Evolutionary conservation across 1,140 invertebrate genomes (phyloP).

Genomic region (Philaenus spumarius): DNA sequence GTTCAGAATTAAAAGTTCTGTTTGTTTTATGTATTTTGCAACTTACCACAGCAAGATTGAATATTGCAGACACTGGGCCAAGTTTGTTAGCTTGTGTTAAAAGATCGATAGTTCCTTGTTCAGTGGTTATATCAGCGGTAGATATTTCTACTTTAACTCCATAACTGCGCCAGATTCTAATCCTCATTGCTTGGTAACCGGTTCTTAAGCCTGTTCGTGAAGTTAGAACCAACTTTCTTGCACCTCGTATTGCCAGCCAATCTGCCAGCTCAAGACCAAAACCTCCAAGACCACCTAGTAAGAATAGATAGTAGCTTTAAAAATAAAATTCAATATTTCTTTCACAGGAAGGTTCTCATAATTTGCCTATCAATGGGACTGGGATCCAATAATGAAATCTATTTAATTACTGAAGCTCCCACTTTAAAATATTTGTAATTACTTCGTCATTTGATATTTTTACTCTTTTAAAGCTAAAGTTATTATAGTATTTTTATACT

Average conservation of each 20-base stretch:
- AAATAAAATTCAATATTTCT: slow-evolving; percentile 3
- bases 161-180: slow-evolving; percentile 47
- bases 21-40: no score
- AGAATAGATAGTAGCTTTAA: background rate
- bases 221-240: slow-evolving; percentile 67
- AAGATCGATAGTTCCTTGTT: slow-evolving; percentile 46
- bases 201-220: slow-evolving; percentile 69
- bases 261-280: slow-evolving; percentile 87
- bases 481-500: no score
- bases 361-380: background rate
- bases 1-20: no score
- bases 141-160: slow-evolving; percentile 46
- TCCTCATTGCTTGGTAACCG: slow-evolving; percentile 67
- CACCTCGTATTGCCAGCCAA: slow-evolving; percentile 78
- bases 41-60: slow-evolving; percentile 64
- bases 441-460: no score
- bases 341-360: no score
- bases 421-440: no score
- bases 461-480: no score
- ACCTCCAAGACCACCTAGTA: slow-evolving; percentile 74
- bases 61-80: slow-evolving; percentile 66
- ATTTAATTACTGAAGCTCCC: background rate
- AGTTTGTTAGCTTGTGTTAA: slow-evolving; percentile 48
- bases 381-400: background rate
- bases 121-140: slow-evolving; percentile 42